A percentile compares a stretch with the other conserved stretches of the same genome.
phyloP scores from a whole-genome alignment of 2,113 vertebrate species.

The Copsychus sechellarum region DNA sequence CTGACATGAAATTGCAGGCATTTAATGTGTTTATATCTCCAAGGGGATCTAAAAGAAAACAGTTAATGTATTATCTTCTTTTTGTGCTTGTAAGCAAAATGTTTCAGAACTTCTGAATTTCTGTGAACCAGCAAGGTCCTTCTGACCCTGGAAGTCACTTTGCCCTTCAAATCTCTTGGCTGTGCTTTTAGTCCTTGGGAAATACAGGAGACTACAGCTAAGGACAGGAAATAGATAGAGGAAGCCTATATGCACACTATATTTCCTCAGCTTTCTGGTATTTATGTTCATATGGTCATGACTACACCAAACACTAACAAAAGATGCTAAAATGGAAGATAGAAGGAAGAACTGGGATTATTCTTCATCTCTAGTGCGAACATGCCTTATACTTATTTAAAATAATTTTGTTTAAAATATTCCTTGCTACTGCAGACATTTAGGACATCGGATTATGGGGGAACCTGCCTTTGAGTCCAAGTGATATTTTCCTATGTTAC shows the following conservation, averaged over 20 bases:
- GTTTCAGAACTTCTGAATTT: not conserved
- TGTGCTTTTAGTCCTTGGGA: not conserved
- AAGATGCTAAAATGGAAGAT: not conserved
- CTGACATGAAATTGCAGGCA: not conserved
- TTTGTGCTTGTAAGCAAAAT: not conserved
- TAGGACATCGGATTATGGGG: too few species aligned
- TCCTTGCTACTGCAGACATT: not conserved
- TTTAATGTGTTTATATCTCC: not conserved
- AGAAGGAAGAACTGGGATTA: not conserved
- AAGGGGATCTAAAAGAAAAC: not conserved
- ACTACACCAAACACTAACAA: not conserved
- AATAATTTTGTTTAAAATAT: not conserved
- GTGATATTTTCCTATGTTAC: not conserved
- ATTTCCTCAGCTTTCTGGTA: not conserved
- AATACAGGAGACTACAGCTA: not conserved
- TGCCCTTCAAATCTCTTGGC: not conserved
- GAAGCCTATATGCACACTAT: not conserved
- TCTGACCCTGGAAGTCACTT: not conserved
- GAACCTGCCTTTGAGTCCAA: not conserved
- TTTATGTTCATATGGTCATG: not conserved
- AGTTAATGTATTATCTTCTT: not conserved
- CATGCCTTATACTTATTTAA: not conserved
- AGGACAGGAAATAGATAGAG: not conserved
- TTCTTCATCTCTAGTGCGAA: not conserved
- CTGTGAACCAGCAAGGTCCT: not conserved